Conservation (phyloP, 2,888 invertebrate species). For the Folsomia candida region DNA sequence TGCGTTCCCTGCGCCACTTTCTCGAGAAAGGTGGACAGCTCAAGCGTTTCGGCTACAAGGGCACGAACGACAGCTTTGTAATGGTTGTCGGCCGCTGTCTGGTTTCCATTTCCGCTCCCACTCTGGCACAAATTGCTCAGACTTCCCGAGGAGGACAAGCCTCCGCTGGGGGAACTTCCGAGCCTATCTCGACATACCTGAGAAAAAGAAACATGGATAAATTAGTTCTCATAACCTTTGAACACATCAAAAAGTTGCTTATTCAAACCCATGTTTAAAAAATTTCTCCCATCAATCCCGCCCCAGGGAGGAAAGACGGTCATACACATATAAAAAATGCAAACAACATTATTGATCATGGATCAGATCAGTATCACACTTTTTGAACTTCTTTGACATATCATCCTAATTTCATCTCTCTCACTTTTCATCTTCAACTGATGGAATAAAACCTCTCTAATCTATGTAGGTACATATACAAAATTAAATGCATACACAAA, state of each 20-base stretch:
- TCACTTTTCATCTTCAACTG: background rate
- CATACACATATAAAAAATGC: no score
- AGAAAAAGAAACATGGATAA: constrained; percentile 21
- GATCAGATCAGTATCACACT: background rate
- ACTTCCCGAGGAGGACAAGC: constrained; percentile 55
- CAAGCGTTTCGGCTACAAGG: constrained; percentile 84
- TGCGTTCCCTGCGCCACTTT: constrained; percentile 70
- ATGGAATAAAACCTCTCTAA: background rate
- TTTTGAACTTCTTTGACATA: background rate
- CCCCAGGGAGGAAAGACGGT: background rate
- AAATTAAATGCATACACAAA: background rate
- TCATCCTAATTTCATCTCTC: background rate
- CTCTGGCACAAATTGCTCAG: constrained; percentile 55
- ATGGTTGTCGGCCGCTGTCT: constrained; percentile 65
- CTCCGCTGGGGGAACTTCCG: constrained; percentile 28
- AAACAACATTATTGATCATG: background rate
- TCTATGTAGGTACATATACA: background rate
- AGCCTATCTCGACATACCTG: constrained; percentile 44
- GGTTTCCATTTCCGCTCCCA: constrained; percentile 55
- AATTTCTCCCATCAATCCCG: background rate
- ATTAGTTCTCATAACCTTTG: no score
- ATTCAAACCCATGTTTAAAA: background rate
- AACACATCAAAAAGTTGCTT: no score
- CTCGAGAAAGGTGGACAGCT: constrained; percentile 84
- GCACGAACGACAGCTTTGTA: constrained; percentile 91